Evolutionary conservation across 1,140 invertebrate genomes (phyloP).

Genomic region (Idris sp.): DNA sequence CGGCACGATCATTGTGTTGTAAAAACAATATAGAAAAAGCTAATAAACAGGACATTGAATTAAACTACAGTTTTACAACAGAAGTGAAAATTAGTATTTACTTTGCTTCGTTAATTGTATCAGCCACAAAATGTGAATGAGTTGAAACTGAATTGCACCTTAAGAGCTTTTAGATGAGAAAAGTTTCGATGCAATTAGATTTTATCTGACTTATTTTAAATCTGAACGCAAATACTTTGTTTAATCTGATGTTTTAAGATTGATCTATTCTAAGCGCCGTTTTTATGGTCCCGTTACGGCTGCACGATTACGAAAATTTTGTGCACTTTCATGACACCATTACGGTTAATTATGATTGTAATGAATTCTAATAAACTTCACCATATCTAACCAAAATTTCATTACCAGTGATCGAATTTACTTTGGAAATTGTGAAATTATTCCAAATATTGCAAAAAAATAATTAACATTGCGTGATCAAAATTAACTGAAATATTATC

Average conservation of each 20-base stretch:
- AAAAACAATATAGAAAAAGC: slow-evolving; percentile 2
- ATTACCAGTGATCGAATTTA: slow-evolving; percentile 25
- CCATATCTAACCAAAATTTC: slow-evolving; percentile 22
- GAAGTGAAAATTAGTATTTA: slow-evolving; percentile 6
- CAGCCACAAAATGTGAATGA: slow-evolving; percentile 14
- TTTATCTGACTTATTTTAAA: slow-evolving; percentile 29
- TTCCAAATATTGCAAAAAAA: slow-evolving; percentile 22
- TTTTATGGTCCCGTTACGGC: neutral
- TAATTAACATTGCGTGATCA: slow-evolving; percentile 21
- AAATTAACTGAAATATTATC: slow-evolving; percentile 30
- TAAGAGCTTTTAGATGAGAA: slow-evolving; percentile 13
- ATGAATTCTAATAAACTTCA: slow-evolving; percentile 12
- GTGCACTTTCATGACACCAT: slow-evolving; percentile 1
- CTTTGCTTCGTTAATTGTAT: slow-evolving; percentile 16
- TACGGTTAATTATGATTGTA: slow-evolving; percentile 13
- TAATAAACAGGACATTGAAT: neutral
- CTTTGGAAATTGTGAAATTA: slow-evolving; percentile 4
- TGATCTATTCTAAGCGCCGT: slow-evolving; percentile 5
- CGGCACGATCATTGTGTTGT: neutral
- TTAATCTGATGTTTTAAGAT: slow-evolving; percentile 15
- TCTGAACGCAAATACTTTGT: neutral
- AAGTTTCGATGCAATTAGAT: slow-evolving; percentile 24
- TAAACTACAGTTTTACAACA: neutral
- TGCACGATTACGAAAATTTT: neutral
- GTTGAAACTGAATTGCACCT: slow-evolving; percentile 24